phyloP scores from a whole-genome alignment of 2,888 invertebrate genomes.

The Melanophora roralis region DNA sequence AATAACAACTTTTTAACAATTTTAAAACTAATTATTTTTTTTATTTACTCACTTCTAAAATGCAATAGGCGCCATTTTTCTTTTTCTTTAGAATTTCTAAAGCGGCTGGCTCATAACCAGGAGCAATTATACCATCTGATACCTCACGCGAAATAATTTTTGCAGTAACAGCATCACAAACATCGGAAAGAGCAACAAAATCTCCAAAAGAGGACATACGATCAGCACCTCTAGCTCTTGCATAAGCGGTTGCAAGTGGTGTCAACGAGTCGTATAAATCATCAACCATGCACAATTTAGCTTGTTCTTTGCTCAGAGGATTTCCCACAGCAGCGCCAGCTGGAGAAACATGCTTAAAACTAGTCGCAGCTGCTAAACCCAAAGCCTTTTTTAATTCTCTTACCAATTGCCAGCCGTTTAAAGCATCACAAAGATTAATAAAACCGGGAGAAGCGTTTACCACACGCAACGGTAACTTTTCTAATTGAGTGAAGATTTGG shows the following conservation, averaged over 20 bases:
- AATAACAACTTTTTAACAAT: background rate
- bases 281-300: constrained; percentile 94
- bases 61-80: constrained; percentile 94
- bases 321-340: constrained; percentile 96
- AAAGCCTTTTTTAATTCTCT: constrained; percentile 89
- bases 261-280: constrained; percentile 86
- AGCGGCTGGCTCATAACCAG: constrained; percentile 91
- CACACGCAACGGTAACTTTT: constrained; percentile 89
- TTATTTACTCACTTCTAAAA: constrained; percentile 82
- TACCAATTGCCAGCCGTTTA: constrained; percentile 98
- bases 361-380: constrained; percentile 92
- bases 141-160: constrained; percentile 95
- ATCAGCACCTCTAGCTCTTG: constrained; percentile 97
- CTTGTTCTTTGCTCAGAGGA: constrained; percentile 86
- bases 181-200: constrained; percentile 95
- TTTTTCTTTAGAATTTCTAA: constrained; percentile 93
- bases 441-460: constrained; percentile 97
- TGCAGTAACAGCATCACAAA: constrained; percentile 93
- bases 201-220: constrained; percentile 99
- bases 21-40: background rate
- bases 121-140: constrained; percentile 98
- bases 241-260: constrained; percentile 94
- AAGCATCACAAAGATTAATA: constrained; percentile 97
- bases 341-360: constrained; percentile 99
- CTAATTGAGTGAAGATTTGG: constrained; percentile 89